These are phyloP conservation scores for Trididemnum clinides DNA, from an alignment of 23 tunicate genomes.

Conservation along the genomic window DNA sequence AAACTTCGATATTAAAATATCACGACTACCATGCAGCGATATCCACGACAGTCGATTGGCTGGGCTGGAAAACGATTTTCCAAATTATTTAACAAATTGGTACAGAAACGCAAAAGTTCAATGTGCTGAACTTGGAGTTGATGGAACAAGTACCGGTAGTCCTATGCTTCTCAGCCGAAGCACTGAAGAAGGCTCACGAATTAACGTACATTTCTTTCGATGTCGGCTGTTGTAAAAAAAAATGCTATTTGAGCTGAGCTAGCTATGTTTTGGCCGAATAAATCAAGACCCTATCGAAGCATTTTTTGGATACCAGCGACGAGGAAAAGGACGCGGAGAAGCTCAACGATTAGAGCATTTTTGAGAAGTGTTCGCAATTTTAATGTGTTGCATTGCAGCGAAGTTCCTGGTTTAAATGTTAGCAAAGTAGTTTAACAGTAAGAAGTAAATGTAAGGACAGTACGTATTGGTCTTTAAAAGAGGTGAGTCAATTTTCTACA, in stretches of 20 bases:
- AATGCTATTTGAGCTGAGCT: background rate
- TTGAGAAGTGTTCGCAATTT: no score
- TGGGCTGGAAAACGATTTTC: conserved; percentile 26
- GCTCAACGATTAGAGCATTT: no score
- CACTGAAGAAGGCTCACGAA: conserved; percentile 17
- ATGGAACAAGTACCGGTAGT: background rate
- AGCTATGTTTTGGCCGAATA: no score
- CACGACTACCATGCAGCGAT: background rate
- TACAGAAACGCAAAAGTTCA: background rate
- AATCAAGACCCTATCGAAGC: no score
- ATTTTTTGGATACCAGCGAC: no score
- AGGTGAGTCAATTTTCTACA: no score
- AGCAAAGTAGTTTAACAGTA: no score
- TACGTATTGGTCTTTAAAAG: no score
- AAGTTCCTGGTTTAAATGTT: no score
- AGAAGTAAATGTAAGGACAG: no score
- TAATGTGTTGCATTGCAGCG: no score
- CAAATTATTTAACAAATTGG: background rate
- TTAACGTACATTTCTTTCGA: conserved; percentile 4
- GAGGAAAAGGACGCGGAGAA: no score
- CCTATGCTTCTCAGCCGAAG: conserved; percentile 19
- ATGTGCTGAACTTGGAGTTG: conserved; percentile 4
- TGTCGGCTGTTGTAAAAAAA: background rate
- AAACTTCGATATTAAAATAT: background rate
- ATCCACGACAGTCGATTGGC: background rate